Evolutionary conservation across 1,140 invertebrate genomes (phyloP), one percentile per base, ranked within the genome.

Genomic region (Archegozetes longisetosus): DNA sequence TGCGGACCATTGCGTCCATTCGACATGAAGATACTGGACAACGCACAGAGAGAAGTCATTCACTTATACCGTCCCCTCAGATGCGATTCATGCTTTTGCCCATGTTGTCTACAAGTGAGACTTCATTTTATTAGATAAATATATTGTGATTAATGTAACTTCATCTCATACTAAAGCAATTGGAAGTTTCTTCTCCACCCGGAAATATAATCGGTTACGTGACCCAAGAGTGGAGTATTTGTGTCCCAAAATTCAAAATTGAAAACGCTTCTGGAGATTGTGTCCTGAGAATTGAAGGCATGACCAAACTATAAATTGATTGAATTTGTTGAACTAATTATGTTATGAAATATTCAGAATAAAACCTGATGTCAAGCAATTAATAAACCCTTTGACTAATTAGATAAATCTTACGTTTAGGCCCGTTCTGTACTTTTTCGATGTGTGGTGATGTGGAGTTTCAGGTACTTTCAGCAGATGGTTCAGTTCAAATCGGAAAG

Each of bases 1-100:
- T 83, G 84, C 68, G 88, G 88, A 1, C 77, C 82, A 0, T 68
- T 79, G 20, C 76, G 88, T 24, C 64, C 64, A 27, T 93, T 93
- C 70, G 82, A 86, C 61, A 88, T 94, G 79, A 82, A 84, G 69
- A 82, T 94, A 57, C 77, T 84, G 55, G 88, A 93, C 70, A 82
- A 80, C 66, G 79, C 74, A 64, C 78, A 78, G 57, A 83, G 82
- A 64, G 84, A 92, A 76, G 79, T 92, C 9, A 86, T 88, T 62
- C 83, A 85, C 66, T 70, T 79, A 12, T 48, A 60, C 27, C 49
- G 66, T 40, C 84, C 85, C 1, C 71, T 88, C 17, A 79, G 83
- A 13, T 90, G 86, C 70, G 78, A 80, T 61, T 78, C 79, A 1
- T 90, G 86, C 67, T 84, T 78, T 66, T 89, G 82, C 66, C 85